Base-by-base conservation (phyloP, 2,113 vertebrate species). In the Proterorhinus semilunaris region DNA sequence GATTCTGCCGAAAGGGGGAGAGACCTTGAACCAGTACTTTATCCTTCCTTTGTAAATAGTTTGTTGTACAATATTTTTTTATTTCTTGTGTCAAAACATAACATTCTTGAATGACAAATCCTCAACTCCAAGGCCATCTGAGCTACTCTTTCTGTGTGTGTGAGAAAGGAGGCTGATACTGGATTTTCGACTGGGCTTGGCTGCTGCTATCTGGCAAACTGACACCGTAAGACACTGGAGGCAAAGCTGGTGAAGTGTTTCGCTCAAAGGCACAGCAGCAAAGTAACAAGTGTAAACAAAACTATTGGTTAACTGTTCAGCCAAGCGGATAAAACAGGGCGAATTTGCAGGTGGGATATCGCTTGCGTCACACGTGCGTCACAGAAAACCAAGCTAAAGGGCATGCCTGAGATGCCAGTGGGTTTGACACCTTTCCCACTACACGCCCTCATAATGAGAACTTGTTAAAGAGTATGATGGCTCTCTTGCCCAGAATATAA, bases 1-100 rank as follows among this genome's bases (percentile, higher is more conserved):
- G 62, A 57, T 69, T 81, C 68, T 70, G 7, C 53, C 21, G 46
- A 62, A 78, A 73, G 62, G 36, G 64, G 4, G 15, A 42, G 52
- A 83, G 73, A 74, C 82, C 80, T 81, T 84, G 82, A 82, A 79
- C 57, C 27, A 46, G 48, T 52, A 17, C 43, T 44, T 45, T 49
- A 27, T 5, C 7, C 36, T 42, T 44, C 44, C 44, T 5, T 45
- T 44, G 13, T 13, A 7, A 58, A 12, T 21, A 58, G 27, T 2
- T 11, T 58, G 2, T 58, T 42, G 13, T 13, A 36, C 54, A 42
- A 58, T 42, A 5, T 13, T 58, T 21, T 42, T 58, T 58, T 7
- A 27, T 55, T n/a, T 27, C 10, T 21, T 55, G 10, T 27, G 27
- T 27, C 9, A 54, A 36, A 36, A 36, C 27, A 36, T 4, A 1